These are phyloP conservation scores for Brassicogethes aeneus DNA, from an alignment of 2,888 invertebrate genomes.

Conservation along the genomic window DNA sequence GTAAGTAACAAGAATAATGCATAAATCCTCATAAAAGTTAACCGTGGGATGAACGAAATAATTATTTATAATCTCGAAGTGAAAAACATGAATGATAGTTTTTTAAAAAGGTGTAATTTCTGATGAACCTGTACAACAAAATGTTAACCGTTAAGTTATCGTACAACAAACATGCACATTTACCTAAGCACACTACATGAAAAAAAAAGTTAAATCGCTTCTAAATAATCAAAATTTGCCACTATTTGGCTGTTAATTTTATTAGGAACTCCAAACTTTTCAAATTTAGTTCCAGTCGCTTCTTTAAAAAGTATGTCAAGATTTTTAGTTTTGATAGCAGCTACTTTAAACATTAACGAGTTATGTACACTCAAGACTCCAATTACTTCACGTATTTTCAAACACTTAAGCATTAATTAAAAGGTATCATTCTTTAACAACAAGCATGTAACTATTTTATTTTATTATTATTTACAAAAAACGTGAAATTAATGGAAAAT, in stretches of 20 bases:
- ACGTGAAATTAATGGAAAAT: neutral
- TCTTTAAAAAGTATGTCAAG: neutral
- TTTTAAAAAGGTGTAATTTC: no score
- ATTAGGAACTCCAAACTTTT: no score
- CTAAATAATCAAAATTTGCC: no score
- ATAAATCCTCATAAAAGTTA: no score
- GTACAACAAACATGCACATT: slow-evolving; percentile 4
- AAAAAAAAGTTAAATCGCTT: neutral
- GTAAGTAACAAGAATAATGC: no score
- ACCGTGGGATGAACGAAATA: no score
- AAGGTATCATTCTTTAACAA: neutral
- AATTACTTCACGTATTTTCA: neutral
- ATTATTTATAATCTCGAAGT: no score
- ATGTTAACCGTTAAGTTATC: neutral
- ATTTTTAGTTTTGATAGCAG: slow-evolving; percentile 19
- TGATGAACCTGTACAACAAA: no score
- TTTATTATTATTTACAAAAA: neutral
- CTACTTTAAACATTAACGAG: slow-evolving; percentile 3
- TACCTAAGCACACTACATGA: neutral
- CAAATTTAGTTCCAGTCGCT: no score
- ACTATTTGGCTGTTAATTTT: no score
- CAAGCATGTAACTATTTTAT: neutral
- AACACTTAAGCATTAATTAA: neutral
- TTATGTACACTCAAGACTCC: neutral
- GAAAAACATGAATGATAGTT: no score